phyloP scores from a whole-genome alignment of 2,888 invertebrate genomes.

The Dicyrtoma fusca region DNA sequence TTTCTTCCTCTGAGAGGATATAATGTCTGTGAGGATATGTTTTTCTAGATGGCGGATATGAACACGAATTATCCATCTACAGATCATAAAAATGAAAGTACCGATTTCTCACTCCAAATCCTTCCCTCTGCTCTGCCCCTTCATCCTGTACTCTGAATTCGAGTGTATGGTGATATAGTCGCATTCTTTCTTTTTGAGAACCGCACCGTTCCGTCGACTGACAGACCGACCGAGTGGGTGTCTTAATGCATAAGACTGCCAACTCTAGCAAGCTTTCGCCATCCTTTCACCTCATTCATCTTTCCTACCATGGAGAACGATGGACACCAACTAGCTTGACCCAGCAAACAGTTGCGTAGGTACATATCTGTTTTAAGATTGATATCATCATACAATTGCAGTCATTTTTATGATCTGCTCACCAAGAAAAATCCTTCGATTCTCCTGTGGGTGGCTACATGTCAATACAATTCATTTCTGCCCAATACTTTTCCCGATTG shows the following conservation, averaged over 20 bases:
- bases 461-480: neutral
- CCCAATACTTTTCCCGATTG: neutral
- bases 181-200: too few species aligned
- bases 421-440: neutral
- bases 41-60: slow-evolving; percentile 25
- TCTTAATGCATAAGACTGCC: neutral
- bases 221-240: too few species aligned
- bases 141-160: too few species aligned
- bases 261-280: neutral
- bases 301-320: too few species aligned
- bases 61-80: slow-evolving; percentile 43
- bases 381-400: too few species aligned
- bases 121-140: neutral
- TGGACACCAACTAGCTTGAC: too few species aligned
- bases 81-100: slow-evolving; percentile 39
- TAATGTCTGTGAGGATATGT: slow-evolving; percentile 2
- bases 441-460: neutral
- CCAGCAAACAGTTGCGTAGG: too few species aligned
- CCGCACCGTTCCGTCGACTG: too few species aligned
- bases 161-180: too few species aligned
- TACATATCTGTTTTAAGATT: too few species aligned
- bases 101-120: slow-evolving; percentile 33
- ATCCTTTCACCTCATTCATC: slow-evolving; percentile 2
- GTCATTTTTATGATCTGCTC: too few species aligned
- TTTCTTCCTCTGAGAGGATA: neutral